Base-by-base conservation (phyloP, 1,140 invertebrate genomes). In the Hycleus cichorii region DNA sequence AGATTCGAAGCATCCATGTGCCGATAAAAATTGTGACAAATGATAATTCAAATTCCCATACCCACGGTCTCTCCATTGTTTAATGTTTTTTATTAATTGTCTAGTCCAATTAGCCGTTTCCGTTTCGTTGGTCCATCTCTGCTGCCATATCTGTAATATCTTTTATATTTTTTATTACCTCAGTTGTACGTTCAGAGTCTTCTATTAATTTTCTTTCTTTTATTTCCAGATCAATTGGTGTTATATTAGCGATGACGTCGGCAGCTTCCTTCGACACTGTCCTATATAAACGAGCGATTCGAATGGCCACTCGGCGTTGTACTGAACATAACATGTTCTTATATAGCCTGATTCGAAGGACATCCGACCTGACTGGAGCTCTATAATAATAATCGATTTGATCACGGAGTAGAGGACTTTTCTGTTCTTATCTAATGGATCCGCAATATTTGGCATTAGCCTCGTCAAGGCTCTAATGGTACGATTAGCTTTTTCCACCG, bases 361-460 rank as follows among this genome's bases (percentile, higher is more conserved):
- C 18, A 7, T 42, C 39, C 7, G n/a, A 8, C 59, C 49, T 43
- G 10, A 65, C 42, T 25, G 64, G 58, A 25, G 62, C 55, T 5
- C 55, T 67, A 27, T 69, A 67, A 68, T 55, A 43, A 69, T 24
- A 6, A 63, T 45, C 7, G 67, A 65, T 8, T 64, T 38, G 3
- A 52, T 56, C 0, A 66, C 62, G 10, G 54, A 44, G 47, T 58
- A 60, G n/a, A 71, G 48, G 7, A 67, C 39, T 26, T 58, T 51
- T 43, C 66, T 53, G 18, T 60, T 64, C 18, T 47, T 47, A 1
- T 50, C 32, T 24, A 12, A 56, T 27, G 68, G 64, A 12, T 67
- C 71, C 8, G 47, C 53, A 7, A 68, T 53, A 39, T 67, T 71
- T 3, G 64, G 59, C 60, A 69, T 67, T 5, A 68, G 24, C 45